Evolutionary conservation across 2,113 vertebrate species (phyloP).

Genomic region (Rousettus leschenaultii): DNA sequence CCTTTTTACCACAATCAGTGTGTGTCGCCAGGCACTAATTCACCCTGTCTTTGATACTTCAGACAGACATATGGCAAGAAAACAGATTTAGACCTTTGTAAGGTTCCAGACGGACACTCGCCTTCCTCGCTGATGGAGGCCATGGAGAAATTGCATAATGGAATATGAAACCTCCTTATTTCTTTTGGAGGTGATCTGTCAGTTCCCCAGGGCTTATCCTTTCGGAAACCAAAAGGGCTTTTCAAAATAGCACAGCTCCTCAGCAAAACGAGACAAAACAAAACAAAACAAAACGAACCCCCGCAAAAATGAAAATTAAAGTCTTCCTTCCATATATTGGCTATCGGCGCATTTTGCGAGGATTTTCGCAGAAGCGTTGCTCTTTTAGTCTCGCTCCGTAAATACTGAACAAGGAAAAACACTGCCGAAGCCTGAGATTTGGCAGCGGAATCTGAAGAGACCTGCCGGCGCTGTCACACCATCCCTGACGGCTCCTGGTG

Average conservation of each 20-base stretch:
- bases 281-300: not conserved
- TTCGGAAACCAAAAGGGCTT: not conserved
- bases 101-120: not conserved
- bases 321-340: not conserved
- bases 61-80: not conserved
- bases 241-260: conserved; percentile 15
- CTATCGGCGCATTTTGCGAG: not conserved
- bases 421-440: conserved; percentile 10
- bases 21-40: not conserved
- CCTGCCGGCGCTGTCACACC: not conserved
- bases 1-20: not conserved
- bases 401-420: conserved; percentile 12
- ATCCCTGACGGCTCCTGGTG: not conserved
- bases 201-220: not conserved
- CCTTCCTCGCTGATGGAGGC: not conserved
- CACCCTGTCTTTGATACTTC: not conserved
- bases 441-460: conserved; percentile 33
- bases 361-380: conserved; percentile 28
- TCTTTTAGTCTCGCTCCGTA: conserved; percentile 5
- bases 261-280: not conserved
- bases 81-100: not conserved
- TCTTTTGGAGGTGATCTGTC: not conserved
- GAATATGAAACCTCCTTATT: not conserved
- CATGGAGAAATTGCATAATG: not conserved
- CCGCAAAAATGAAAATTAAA: not conserved